Base-by-base conservation (phyloP, 2,888 invertebrate species). In the Cantharis rustica region DNA sequence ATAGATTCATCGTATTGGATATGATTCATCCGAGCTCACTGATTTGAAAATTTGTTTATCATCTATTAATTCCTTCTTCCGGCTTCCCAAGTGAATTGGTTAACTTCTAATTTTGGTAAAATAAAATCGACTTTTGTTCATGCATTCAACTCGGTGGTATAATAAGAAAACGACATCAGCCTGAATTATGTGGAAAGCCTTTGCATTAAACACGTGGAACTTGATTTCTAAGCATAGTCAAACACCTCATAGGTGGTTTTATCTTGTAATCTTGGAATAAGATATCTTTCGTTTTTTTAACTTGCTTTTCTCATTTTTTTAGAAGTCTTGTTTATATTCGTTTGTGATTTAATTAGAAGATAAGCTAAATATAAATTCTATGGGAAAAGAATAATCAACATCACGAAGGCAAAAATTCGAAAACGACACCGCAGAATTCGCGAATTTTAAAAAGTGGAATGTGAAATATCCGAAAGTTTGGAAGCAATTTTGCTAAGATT, bases 1-100 rank as follows among this genome's bases (percentile, higher is more conserved):
- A 9, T 13, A 75, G 72, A 77, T 77, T 75, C 77, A 72, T 16
- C 72, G 61, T 68, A 66, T 76, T 74, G 73, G 23, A 16, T 23
- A 73, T 75, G 73, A 75, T 69, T 77, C 74, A 73, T 71, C 61
- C 16, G 26, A 62, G 26, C 68, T 61, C 47, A n/a, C n/a, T 47
- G 47, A 47, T 47, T 47, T 47, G 47, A 47, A 47, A n/a, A 47
- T n/a, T 47, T 47, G 5, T 9, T n/a, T n/a, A 47, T 47, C n/a
- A n/a, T n/a, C 47, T 7, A 47, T 47, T 47, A 47, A 47, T 47
- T 47, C n/a, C n/a, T 47, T 47, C 47, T 47, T 47, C 47, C 47
- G 47, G 47, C n/a, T 47, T 47, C 47, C 47, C 47, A n/a, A 47
- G 7, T n/a, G 4, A 13, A 31, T 31, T 31, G 31, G 31, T 5